These are phyloP conservation scores for Drosophila bunnanda DNA, from an alignment of 2,888 invertebrate species.

Conservation along the genomic window DNA sequence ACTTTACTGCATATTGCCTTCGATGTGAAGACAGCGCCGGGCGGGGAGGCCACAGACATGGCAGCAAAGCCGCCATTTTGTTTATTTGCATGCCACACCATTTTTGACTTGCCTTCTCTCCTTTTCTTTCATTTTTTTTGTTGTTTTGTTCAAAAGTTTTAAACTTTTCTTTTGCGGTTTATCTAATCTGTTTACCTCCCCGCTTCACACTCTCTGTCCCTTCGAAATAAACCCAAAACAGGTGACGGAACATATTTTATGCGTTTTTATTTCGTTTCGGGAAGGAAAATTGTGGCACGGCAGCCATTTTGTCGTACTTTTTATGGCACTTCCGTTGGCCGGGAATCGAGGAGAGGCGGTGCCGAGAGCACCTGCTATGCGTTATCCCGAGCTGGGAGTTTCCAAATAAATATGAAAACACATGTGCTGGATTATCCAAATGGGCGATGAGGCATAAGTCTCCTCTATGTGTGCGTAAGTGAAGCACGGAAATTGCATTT, in stretches of 20 bases:
- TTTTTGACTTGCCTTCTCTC: slow-evolving; percentile 22
- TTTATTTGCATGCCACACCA: slow-evolving; percentile 48
- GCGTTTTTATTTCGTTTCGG: slow-evolving; percentile 70
- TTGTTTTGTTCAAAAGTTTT: slow-evolving; percentile 39
- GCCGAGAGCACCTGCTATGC: slow-evolving; percentile 35
- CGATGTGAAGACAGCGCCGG: slow-evolving; percentile 13
- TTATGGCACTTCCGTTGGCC: slow-evolving; percentile 54
- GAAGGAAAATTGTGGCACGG: slow-evolving; percentile 29
- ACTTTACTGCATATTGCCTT: slow-evolving; percentile 57
- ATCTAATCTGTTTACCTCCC: slow-evolving; percentile 67
- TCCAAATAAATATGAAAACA: slow-evolving; percentile 58
- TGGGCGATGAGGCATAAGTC: slow-evolving; percentile 51
- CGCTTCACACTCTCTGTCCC: neutral
- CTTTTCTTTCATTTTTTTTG: neutral
- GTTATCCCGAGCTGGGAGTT: slow-evolving; percentile 41
- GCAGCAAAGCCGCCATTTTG: slow-evolving; percentile 48
- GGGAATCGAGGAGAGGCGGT: neutral
- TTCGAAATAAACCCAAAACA: slow-evolving; percentile 25
- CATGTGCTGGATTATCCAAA: slow-evolving; percentile 69
- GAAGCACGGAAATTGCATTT: slow-evolving; percentile 68
- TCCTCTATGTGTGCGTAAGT: slow-evolving; percentile 26
- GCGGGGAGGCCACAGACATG: slow-evolving; percentile 6
- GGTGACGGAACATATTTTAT: slow-evolving; percentile 64
- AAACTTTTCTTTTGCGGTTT: slow-evolving; percentile 47
- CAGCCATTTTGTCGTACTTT: slow-evolving; percentile 62